Evolutionary conservation across 2,888 invertebrate genomes (phyloP), one percentile per base, ranked within the genome.

Genomic region (Neoaliturus tenellus): DNA sequence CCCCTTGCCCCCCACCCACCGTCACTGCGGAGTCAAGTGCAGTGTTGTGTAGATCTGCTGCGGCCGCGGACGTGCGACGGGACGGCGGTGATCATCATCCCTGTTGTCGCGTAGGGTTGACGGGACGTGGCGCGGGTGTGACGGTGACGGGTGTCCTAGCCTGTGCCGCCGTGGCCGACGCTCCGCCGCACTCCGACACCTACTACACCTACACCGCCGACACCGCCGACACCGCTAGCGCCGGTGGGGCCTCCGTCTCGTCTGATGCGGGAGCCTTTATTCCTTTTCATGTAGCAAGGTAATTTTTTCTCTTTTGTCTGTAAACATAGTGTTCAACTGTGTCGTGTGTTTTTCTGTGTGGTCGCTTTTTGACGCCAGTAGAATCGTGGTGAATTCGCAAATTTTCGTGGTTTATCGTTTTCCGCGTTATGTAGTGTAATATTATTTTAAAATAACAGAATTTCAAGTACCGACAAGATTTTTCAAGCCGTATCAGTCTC

Each of bases 221-320:
- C n/a, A n/a, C n/a, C 91, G 92, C 91, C 91, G 91, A 91, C 91
- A 91, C 91, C 91, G 91, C 91, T 90, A 90, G 90, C 55, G 91
- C 91, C 91, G 86, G 84, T 23, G 86, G 87, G 85, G 86, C 87
- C 86, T 86, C 85, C 85, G 83, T 83, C 62, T 69, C 4, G 12
- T 14, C 85, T 85, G 85, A 86, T 86, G 87, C 86, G 87, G 86
- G 85, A 86, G 85, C 86, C 87, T 84, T 86, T 86, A 86, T 87
- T 87, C 86, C 85, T 86, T 87, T 87, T 86, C 87, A 87, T 87
- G 87, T 87, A 87, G 87, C 83, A 85, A 85, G 85, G 85, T 85
- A 81, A 58, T 73, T 81, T 80, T 44, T 67, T 33, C n/a, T 75
- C n/a, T 8, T 75, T 28, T 41, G 41, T 5, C n/a, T 33, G 33